Conservation (phyloP, 2,888 invertebrate species). For the Drosophila cracens region DNA sequence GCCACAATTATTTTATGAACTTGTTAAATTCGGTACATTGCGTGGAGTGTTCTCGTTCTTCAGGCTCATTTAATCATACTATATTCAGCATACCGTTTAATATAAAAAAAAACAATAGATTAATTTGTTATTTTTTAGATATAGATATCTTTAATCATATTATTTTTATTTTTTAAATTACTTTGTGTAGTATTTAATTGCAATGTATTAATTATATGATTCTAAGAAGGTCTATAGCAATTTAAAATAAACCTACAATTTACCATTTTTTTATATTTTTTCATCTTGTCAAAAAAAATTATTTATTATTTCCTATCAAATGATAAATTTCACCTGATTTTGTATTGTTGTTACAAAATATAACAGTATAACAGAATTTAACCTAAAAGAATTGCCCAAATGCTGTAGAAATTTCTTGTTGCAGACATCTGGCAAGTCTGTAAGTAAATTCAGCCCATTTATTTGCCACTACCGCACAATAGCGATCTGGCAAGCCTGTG, state of each 20-base stretch:
- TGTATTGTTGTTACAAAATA: neutral
- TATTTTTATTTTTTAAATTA: neutral
- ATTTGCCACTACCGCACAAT: slow-evolving; percentile 7
- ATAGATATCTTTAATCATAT: neutral
- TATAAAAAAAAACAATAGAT: neutral
- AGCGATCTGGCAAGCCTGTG: slow-evolving; percentile 35
- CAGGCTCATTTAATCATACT: neutral
- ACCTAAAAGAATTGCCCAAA: slow-evolving; percentile 8
- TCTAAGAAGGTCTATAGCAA: neutral
- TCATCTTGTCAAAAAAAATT: neutral
- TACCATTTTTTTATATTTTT: neutral
- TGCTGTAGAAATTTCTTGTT: slow-evolving; percentile 35
- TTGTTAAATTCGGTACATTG: neutral
- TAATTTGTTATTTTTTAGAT: neutral
- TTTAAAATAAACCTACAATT: neutral
- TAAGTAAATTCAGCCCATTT: neutral
- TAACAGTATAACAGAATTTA: slow-evolving; percentile 35
- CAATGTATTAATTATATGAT: neutral
- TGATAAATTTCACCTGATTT: neutral
- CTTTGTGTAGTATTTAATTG: neutral
- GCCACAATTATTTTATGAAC: neutral
- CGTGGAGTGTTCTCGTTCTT: neutral
- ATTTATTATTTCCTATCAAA: neutral
- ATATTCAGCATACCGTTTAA: neutral
- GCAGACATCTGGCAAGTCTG: slow-evolving; percentile 34